A percentile compares a stretch with the other conserved stretches of the same genome.
phyloP scores from a whole-genome alignment of 2,113 vertebrate genomes.

The Noturus placidus region DNA sequence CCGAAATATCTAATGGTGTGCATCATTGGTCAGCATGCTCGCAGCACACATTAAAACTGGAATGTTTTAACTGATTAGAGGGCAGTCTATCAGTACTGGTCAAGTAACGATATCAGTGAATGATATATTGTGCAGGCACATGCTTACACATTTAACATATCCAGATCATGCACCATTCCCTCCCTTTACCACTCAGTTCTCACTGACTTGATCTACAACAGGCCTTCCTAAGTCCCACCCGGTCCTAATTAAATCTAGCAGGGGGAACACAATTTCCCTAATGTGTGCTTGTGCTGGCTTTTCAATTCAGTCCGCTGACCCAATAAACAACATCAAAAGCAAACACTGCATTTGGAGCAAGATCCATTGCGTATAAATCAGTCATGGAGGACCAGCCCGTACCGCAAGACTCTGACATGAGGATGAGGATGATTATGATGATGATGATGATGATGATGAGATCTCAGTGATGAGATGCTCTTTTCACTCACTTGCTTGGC shows the following conservation, averaged over 20 bases:
- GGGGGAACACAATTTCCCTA: slow-evolving; percentile 45
- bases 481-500: slow-evolving; percentile 51
- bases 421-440: not conserved
- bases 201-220: slow-evolving; percentile 26
- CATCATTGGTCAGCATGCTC: not conserved
- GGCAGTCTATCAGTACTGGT: not conserved
- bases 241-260: slow-evolving; percentile 21
- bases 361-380: slow-evolving; percentile 5
- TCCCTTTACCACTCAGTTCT: not conserved
- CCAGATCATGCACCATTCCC: not conserved
- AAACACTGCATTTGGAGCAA: slow-evolving; percentile 3
- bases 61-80: not conserved
- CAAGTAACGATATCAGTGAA: not conserved
- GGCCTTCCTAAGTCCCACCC: slow-evolving; percentile 12
- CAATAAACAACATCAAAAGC: not conserved
- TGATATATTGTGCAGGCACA: not conserved
- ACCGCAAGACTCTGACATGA: not conserved
- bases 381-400: not conserved
- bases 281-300: slow-evolving; percentile 25
- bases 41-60: not conserved
- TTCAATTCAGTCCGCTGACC: not conserved
- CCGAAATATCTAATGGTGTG: not conserved
- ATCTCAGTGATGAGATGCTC: not conserved
- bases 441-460: not conserved
- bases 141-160: not conserved